Percentiles rank a stretch among this genome's conserved stretches.
Conservation (phyloP, 1,140 invertebrate species). For the Euwallacea fornicatus region DNA sequence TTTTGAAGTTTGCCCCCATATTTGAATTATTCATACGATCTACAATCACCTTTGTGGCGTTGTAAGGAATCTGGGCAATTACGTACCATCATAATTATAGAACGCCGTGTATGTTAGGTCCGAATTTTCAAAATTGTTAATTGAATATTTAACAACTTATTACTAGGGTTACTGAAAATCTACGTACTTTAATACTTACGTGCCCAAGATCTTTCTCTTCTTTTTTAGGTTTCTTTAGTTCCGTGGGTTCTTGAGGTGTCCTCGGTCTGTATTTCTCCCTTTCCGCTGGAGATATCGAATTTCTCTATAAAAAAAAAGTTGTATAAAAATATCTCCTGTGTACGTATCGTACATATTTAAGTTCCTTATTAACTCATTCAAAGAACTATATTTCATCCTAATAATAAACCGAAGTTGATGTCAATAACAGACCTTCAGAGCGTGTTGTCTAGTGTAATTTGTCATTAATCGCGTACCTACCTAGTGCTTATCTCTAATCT, state of each 20-base stretch:
- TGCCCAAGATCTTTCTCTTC: constrained; percentile 82
- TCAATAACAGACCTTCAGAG: neutral
- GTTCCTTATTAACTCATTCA: no score
- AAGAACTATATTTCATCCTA: no score
- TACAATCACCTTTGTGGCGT: no score
- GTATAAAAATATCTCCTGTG: neutral
- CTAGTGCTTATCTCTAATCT: constrained; percentile 14
- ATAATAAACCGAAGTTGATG: neutral
- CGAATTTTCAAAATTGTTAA: no score
- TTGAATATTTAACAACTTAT: no score
- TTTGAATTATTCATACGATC: no score
- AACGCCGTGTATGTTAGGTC: no score
- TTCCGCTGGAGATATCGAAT: constrained; percentile 88
- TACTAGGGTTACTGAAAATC: no score
- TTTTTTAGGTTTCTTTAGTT: constrained; percentile 77
- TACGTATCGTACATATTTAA: no score
- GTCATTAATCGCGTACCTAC: constrained; percentile 9
- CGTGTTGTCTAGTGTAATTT: constrained; percentile 7
- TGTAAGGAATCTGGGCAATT: no score
- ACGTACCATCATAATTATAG: no score
- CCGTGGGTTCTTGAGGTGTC: constrained; percentile 64
- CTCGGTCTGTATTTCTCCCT: constrained; percentile 81
- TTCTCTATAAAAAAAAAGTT: constrained; percentile 54
- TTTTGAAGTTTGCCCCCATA: no score
- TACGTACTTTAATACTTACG: constrained; percentile 65